phyloP scores from a whole-genome alignment of 2,888 invertebrate genomes.

The Ormyrus labotus region DNA sequence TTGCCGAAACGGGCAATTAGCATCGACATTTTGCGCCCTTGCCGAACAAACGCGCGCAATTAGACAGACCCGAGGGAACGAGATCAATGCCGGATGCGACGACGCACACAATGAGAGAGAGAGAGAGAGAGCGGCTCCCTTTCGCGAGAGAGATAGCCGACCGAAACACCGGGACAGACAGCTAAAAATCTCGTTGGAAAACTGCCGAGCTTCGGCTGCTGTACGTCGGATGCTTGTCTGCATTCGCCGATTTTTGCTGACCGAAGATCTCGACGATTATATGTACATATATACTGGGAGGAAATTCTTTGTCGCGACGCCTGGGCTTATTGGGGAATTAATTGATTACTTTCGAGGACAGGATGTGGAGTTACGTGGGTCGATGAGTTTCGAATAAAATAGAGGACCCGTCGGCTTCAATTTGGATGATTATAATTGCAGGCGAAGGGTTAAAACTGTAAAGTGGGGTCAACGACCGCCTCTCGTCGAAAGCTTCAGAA shows the following conservation, averaged over 20 bases:
- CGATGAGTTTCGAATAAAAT: no score
- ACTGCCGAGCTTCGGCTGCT: background rate
- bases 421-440: background rate
- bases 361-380: no score
- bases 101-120: slow-evolving; percentile 55
- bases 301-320: no score
- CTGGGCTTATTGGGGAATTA: no score
- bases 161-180: slow-evolving; percentile 25
- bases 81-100: slow-evolving; percentile 61
- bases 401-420: background rate
- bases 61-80: slow-evolving; percentile 58
- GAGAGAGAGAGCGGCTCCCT: slow-evolving; percentile 40
- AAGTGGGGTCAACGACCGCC: no score
- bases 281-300: no score
- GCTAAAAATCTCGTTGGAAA: slow-evolving; percentile 47
- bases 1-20: slow-evolving; percentile 61
- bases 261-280: background rate
- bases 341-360: no score
- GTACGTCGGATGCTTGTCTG: slow-evolving; percentile 3
- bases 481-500: no score
- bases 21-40: slow-evolving; percentile 60
- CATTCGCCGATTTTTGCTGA: background rate
- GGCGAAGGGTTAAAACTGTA: no score
- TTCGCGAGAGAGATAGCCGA: background rate
- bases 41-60: slow-evolving; percentile 61